Conservation (phyloP, 2,888 invertebrate species). For the Drosophila suboccidentalis region DNA sequence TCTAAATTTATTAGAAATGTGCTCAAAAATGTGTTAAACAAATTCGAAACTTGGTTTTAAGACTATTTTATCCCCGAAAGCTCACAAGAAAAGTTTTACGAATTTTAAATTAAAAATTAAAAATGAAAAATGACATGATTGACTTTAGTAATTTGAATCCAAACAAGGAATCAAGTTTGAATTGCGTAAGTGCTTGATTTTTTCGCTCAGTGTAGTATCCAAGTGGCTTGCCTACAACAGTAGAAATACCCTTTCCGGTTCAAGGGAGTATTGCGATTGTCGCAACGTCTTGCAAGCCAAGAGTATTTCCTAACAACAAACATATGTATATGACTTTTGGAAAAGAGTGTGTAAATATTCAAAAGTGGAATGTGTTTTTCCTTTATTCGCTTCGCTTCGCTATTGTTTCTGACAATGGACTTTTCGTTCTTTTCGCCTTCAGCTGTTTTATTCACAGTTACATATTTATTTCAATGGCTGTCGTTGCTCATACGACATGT, state of each 20-base stretch:
- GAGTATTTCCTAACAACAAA: background rate
- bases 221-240: constrained; percentile 1
- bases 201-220: background rate
- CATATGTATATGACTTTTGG: background rate
- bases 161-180: background rate
- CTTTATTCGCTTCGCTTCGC: constrained; percentile 21
- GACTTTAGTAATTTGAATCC: background rate
- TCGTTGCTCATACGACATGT: constrained; percentile 47
- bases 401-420: constrained; percentile 36
- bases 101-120: too few relatives aligned
- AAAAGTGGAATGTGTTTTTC: background rate
- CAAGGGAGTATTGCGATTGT: background rate
- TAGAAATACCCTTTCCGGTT: constrained; percentile 15
- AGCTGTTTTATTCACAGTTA: constrained; percentile 43
- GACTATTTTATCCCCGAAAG: too few relatives aligned
- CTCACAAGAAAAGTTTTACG: too few relatives aligned
- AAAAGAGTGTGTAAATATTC: constrained; percentile 1
- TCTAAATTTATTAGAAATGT: background rate
- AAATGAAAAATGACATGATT: background rate
- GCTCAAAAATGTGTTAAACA: background rate
- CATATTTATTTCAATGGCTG: constrained; percentile 29
- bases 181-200: background rate
- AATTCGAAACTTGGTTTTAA: too few relatives aligned
- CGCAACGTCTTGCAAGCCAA: background rate
- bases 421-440: constrained; percentile 23